Evolutionary conservation across 2,113 vertebrate genomes (phyloP).

Genomic region (Oryzias celebensis): DNA sequence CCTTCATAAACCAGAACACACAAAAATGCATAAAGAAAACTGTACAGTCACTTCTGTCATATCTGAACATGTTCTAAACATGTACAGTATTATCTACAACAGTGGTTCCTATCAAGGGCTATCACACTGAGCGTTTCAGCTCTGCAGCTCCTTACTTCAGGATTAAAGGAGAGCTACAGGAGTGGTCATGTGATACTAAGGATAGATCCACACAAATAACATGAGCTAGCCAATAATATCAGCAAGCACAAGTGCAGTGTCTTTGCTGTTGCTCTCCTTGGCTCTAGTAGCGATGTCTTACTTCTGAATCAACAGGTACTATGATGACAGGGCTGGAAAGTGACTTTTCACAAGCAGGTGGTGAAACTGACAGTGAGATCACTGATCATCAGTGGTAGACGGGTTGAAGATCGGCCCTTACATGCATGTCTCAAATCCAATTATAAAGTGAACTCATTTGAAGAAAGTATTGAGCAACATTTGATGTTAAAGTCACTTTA

Average conservation of each 20-base stretch:
- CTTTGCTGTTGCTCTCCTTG: constrained; percentile 57
- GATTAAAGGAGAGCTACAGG: constrained; percentile 46
- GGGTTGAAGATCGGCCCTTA: constrained; percentile 32
- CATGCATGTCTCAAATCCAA: constrained; percentile 54
- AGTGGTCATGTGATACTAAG: constrained; percentile 56
- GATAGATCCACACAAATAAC: constrained; percentile 57
- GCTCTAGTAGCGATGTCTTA: constrained; percentile 49
- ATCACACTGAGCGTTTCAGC: constrained; percentile 67
- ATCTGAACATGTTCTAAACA: constrained; percentile 75
- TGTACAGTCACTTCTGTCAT: constrained; percentile 74
- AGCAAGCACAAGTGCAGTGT: constrained; percentile 45
- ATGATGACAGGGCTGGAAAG: constrained; percentile 43
- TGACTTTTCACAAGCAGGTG: constrained; percentile 48
- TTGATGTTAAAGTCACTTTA: constrained; percentile 34
- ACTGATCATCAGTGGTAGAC: constrained; percentile 13
- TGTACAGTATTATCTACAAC: constrained; percentile 79
- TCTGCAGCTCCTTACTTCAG: constrained; percentile 48
- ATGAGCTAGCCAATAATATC: constrained; percentile 48
- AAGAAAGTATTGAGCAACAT: constrained; percentile 25
- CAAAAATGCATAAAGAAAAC: constrained; percentile 79
- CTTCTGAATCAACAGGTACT: constrained; percentile 40
- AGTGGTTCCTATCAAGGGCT: constrained; percentile 72
- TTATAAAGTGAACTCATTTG: constrained; percentile 15
- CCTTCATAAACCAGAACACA: constrained; percentile 78
- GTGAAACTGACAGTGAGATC: constrained; percentile 39